phyloP scores from a whole-genome alignment of 1,140 invertebrate species.

The Mesaphorura yosii region DNA sequence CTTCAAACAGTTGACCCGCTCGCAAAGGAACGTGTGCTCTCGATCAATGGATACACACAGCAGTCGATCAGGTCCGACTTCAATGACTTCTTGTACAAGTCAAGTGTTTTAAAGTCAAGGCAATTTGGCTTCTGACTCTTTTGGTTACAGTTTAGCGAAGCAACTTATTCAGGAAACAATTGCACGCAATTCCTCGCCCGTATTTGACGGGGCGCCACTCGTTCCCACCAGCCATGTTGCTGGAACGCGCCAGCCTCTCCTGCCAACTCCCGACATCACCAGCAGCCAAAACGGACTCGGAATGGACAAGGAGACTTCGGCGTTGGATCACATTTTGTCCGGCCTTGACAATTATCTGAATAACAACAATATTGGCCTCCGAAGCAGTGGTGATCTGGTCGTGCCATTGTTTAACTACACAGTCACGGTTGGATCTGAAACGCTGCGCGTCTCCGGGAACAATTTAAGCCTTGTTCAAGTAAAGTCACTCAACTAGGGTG shows the following conservation, averaged over 20 bases:
- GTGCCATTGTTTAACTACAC: conserved; percentile 44
- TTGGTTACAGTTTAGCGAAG: conserved; percentile 60
- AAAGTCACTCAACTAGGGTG: conserved; percentile 33
- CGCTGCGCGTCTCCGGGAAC: conserved; percentile 68
- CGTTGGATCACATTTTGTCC: not conserved
- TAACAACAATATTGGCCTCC: no score
- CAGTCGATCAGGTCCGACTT: conserved; percentile 74
- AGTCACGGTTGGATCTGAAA: conserved; percentile 62
- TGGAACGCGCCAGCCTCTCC: not conserved
- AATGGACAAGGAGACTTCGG: no score
- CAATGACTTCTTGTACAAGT: not conserved
- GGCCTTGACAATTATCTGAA: not conserved
- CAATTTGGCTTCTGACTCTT: not conserved
- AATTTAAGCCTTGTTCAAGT: conserved; percentile 72
- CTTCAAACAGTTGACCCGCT: conserved; percentile 63
- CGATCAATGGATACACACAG: conserved; percentile 80
- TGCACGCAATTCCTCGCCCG: conserved; percentile 76
- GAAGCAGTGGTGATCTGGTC: no score
- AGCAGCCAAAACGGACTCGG: no score
- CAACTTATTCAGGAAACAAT: conserved; percentile 86
- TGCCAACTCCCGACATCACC: not conserved
- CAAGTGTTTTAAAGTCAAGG: not conserved
- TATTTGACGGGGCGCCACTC: conserved; percentile 53
- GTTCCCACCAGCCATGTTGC: conserved; percentile 33
- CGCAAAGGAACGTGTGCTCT: conserved; percentile 80